Base-by-base conservation (phyloP, 2,113 vertebrate genomes). In the Synodontis membranacea region DNA sequence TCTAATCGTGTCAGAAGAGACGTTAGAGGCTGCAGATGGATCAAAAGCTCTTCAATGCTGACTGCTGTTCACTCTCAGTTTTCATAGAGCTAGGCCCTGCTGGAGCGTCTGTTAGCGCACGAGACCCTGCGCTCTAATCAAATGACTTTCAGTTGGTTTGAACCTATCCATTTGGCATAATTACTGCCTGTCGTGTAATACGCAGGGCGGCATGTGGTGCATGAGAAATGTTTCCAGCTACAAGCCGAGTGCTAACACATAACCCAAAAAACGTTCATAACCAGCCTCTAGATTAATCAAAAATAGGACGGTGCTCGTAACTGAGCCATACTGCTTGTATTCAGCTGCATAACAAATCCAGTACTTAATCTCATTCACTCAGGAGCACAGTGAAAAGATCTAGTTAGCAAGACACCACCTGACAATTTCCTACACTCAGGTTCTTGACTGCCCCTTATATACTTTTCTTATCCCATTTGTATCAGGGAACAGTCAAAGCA, bases 161-260 rank as follows among this genome's bases (percentile, higher is more conserved):
- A 95, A 93, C 90, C 93, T 93, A 94, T 92, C 93, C 95, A 93
- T 93, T 95, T 95, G 94, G 92, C 93, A 93, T 94, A 94, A 95
- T 94, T 86, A 85, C 89, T 90, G 92, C 92, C 86, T 83, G 70
- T 88, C 62, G 28, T 86, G 86, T 87, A 68, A 90, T 89, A 92
- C 83, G 90, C 89, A 28, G 60, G 66, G 90, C 84, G 89, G 93
- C 89, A 89, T 89, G 93, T 87, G 84, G 89, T 93, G 91, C 74
- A 87, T n/a, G 44, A 75, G 68, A 19, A 79, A 50, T 15, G 86
- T 89, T 91, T 94, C 93, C 92, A 90, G 94, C 93, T 91, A 87
- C 88, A 78, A 76, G 87, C 92, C 23, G 39, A 89, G 74, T 89
- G 88, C 76, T 80, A 75, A 72, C 89, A 58, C 88, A 80, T 89